These are phyloP conservation scores for Neodontobutis hainanensis DNA, from an alignment of 2,113 vertebrate species.

Conservation along the genomic window DNA sequence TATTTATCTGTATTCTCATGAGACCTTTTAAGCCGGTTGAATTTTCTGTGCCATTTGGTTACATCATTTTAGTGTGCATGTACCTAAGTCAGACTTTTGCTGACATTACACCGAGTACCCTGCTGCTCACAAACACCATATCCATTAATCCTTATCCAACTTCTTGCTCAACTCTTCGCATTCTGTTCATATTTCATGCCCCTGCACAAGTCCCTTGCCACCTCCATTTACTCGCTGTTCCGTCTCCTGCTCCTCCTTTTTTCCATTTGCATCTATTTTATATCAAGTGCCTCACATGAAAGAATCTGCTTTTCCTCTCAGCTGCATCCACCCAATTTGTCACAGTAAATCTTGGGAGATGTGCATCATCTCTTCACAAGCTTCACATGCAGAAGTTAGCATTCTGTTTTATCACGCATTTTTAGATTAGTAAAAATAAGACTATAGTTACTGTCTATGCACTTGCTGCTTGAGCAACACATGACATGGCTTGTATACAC, in stretches of 20 bases:
- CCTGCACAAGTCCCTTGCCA: background rate
- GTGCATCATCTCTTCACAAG: slow-evolving; percentile 1
- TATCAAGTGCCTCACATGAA: background rate
- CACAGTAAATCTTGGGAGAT: slow-evolving; percentile 6
- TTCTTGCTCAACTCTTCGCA: slow-evolving; percentile 16
- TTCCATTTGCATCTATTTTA: slow-evolving; percentile 37
- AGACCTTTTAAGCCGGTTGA: background rate
- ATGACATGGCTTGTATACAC: too few species aligned
- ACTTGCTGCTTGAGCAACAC: too few species aligned
- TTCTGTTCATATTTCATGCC: slow-evolving; percentile 7
- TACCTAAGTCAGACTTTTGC: background rate
- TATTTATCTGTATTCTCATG: background rate
- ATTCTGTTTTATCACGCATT: slow-evolving; percentile 3
- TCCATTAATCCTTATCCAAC: slow-evolving; percentile 14
- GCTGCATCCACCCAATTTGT: slow-evolving; percentile 15
- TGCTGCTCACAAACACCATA: slow-evolving; percentile 19
- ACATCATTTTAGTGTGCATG: background rate
- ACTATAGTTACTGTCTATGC: too few species aligned
- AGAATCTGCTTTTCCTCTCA: slow-evolving; percentile 14
- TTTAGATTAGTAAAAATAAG: background rate
- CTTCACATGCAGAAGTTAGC: background rate
- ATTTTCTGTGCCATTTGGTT: background rate
- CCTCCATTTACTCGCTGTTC: background rate
- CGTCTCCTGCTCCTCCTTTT: background rate
- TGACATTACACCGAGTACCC: background rate